These are phyloP conservation scores for Bovichtus variegatus DNA, from an alignment of 2,797 vertebrate species.

Conservation along the genomic window DNA sequence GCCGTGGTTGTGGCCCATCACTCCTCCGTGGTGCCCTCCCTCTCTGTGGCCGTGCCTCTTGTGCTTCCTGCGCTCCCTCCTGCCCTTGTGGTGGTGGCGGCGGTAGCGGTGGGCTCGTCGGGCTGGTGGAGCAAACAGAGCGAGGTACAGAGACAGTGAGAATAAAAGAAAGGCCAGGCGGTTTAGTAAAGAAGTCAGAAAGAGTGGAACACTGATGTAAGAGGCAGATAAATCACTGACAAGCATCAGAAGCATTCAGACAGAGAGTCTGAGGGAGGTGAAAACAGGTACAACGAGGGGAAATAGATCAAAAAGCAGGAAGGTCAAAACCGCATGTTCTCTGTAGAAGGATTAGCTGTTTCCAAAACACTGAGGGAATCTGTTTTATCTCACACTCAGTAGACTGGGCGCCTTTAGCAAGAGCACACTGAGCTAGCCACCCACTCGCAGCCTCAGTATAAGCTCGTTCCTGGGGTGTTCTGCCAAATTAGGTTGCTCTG, in stretches of 20 bases:
- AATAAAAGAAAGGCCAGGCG: not conserved
- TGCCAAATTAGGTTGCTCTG: slow-evolving; percentile 56
- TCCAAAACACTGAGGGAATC: slow-evolving; percentile 27
- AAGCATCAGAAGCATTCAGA: slow-evolving; percentile 24
- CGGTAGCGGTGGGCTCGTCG: slow-evolving; percentile 91
- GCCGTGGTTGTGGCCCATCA: slow-evolving; percentile 74
- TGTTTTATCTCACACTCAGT: slow-evolving; percentile 45
- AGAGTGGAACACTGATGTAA: slow-evolving; percentile 23
- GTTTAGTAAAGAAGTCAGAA: slow-evolving; percentile 28
- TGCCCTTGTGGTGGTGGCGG: slow-evolving; percentile 92
- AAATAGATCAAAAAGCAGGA: slow-evolving; percentile 38
- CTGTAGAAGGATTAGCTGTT: slow-evolving; percentile 20
- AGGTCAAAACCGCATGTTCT: slow-evolving; percentile 50
- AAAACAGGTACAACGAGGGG: slow-evolving; percentile 23
- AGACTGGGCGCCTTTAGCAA: slow-evolving; percentile 43
- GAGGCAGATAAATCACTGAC: slow-evolving; percentile 42
- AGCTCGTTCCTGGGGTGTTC: slow-evolving; percentile 52
- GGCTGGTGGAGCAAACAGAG: slow-evolving; percentile 78
- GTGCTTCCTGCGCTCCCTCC: slow-evolving; percentile 93
- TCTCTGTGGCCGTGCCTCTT: slow-evolving; percentile 85
- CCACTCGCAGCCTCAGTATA: slow-evolving; percentile 50
- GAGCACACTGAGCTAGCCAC: slow-evolving; percentile 45
- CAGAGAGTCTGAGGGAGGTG: slow-evolving; percentile 4
- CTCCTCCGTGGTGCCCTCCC: slow-evolving; percentile 77
- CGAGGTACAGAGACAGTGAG: not conserved